A percentile compares a stretch with the other conserved stretches of the same genome.
phyloP scores from a whole-genome alignment of 2,888 invertebrate genomes.

The Polyommatus icarus region DNA sequence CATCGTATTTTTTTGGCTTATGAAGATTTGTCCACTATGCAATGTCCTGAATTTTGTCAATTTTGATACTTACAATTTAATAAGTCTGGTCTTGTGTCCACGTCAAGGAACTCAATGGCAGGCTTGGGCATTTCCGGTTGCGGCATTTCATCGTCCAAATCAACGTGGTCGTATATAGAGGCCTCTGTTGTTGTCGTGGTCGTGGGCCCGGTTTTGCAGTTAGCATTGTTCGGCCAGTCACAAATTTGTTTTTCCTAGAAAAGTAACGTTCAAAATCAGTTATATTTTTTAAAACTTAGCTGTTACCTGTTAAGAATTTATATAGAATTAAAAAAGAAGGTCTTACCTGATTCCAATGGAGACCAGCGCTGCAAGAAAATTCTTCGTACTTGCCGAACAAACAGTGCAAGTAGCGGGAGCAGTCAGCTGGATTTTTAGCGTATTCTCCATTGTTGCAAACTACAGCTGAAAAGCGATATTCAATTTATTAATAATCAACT shows the following conservation, averaged over 20 bases:
- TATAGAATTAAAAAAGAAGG: neutral
- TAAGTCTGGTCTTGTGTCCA: constrained; percentile 56
- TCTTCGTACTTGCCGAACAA: constrained; percentile 88
- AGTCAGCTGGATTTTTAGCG: constrained; percentile 84
- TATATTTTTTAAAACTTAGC: neutral
- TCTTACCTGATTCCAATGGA: constrained; percentile 86
- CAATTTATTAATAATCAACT: no score
- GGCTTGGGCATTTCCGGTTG: constrained; percentile 43
- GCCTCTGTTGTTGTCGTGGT: constrained; percentile 51
- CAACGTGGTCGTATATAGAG: constrained; percentile 38
- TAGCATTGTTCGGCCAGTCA: constrained; percentile 86
- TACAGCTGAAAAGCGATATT: constrained; percentile 52
- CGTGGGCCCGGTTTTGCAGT: constrained; percentile 71
- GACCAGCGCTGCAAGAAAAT: constrained; percentile 85
- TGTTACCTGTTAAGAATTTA: neutral
- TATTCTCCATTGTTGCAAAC: constrained; percentile 83
- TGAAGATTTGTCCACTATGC: no score
- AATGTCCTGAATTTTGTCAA: no score
- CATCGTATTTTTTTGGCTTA: no score
- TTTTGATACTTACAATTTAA: constrained; percentile 56
- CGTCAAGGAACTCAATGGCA: constrained; percentile 40
- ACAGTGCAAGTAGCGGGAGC: constrained; percentile 87
- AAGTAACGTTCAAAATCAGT: neutral
- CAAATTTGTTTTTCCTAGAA: constrained; percentile 82
- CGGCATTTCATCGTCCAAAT: constrained; percentile 36